Evolutionary conservation across 2,888 invertebrate genomes (phyloP), one percentile per base, ranked within the genome.

Genomic region (Argynnis bischoffii): DNA sequence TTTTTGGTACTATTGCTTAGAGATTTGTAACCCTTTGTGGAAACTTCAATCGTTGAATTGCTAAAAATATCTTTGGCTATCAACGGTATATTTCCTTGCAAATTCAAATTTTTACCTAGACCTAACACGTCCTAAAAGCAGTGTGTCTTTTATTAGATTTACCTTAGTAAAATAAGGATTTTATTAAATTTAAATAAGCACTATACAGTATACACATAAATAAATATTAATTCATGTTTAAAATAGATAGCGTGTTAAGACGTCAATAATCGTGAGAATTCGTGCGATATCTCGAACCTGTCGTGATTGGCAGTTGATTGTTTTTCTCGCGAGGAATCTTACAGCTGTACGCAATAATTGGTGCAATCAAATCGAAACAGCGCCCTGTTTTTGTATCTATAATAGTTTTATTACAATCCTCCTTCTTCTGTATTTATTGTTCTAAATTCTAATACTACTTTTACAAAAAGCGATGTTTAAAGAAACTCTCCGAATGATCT

Each of bases 201-300:
- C 35, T 41, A 11, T n/a, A 59, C n/a, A 5, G 26, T 59, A n/a
- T 8, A 5, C 21, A 51, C 15, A 31, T n/a, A 50, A 51, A 51
- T 16, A 2, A 6, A 51, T 61, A 61, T 53, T 4, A 3, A 16
- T 41, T 51, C 50, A 51, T 61, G 35, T 41, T 61, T 18, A 51
- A 50, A 50, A 21, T n/a, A n/a, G n/a, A n/a, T n/a, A 59, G 64
- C 69, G 66, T 73, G 70, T 71, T 70, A 31, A 64, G 66, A 51
- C 64, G 64, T 81, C 72, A 77, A 76, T 78, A 75, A 77, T 79
- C 86, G 88, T 88, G 87, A 85, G 88, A 89, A 88, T 79, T 77
- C 73, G 85, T 82, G 83, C 82, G 80, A 86, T 85, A 85, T 85
- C 80, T 80, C 79, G 75, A 71, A 76, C 77, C 74, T 72, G 69